These are phyloP conservation scores for Geotrupes spiniger DNA, from an alignment of 2,888 invertebrate genomes.

Conservation along the genomic window DNA sequence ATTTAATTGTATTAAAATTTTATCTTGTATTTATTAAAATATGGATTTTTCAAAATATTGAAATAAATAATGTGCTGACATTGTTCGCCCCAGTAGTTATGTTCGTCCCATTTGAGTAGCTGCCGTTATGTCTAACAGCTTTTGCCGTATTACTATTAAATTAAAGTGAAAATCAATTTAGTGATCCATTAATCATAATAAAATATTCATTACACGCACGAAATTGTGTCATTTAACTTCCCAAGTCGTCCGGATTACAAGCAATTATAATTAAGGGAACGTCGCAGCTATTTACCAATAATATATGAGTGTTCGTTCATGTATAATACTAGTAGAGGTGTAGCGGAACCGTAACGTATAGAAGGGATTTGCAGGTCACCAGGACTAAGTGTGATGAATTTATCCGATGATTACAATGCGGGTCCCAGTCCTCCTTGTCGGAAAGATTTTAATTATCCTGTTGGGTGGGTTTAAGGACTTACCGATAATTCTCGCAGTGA, in stretches of 20 bases:
- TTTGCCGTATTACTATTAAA: too few relatives aligned
- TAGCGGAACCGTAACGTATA: conserved; percentile 25
- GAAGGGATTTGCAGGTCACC: conserved; percentile 28
- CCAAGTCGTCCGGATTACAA: neutral
- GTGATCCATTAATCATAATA: too few relatives aligned
- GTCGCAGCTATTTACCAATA: neutral
- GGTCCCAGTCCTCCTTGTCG: conserved; percentile 23
- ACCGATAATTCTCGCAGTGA: conserved; percentile 21
- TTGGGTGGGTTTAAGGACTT: conserved; percentile 23
- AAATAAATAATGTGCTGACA: too few relatives aligned
- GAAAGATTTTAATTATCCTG: conserved; percentile 27
- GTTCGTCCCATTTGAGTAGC: too few relatives aligned
- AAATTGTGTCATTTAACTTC: too few relatives aligned
- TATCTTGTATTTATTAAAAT: too few relatives aligned
- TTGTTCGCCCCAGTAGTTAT: too few relatives aligned
- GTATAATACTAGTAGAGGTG: conserved; percentile 22
- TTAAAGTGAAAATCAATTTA: too few relatives aligned
- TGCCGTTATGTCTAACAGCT: too few relatives aligned
- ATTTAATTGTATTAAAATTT: too few relatives aligned
- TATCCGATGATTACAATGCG: conserved; percentile 27
- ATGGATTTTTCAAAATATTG: too few relatives aligned
- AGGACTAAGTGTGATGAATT: conserved; percentile 29
- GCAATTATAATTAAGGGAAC: neutral
- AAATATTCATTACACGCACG: too few relatives aligned
- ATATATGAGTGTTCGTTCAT: conserved; percentile 8